Percentiles rank a stretch among this genome's conserved stretches.
phyloP scores from a whole-genome alignment of 2,888 invertebrate genomes.

The Meloe dianella region DNA sequence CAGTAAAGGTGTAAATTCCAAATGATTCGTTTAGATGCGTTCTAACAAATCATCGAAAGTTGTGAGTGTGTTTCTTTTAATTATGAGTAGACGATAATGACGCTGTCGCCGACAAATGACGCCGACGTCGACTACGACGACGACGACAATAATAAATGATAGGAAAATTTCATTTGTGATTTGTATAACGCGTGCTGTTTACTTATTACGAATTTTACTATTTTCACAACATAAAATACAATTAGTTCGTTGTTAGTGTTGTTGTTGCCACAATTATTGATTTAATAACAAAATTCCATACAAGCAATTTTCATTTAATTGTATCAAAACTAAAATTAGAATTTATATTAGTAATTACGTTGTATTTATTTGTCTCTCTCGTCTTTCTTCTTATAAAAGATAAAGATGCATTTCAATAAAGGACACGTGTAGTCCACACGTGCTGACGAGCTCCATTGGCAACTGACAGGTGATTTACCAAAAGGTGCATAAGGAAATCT shows the following conservation, averaged over 20 bases:
- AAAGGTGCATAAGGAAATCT: background rate
- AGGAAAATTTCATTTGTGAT: constrained; percentile 1
- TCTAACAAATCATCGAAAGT: background rate
- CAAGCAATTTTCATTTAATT: background rate
- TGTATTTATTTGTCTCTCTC: background rate
- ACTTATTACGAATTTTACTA: background rate
- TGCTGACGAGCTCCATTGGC: background rate
- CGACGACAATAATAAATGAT: background rate
- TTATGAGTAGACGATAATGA: constrained; percentile 2
- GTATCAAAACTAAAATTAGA: background rate
- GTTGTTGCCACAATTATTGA: background rate
- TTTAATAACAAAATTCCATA: background rate
- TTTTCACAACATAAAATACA: background rate
- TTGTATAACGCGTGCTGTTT: background rate
- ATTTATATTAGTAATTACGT: background rate
- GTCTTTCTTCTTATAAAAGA: background rate
- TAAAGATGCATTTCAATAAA: background rate
- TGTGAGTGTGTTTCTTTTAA: background rate
- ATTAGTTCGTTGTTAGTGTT: background rate
- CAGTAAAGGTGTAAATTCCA: background rate
- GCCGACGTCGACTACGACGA: background rate
- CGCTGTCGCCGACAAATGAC: constrained; percentile 9
- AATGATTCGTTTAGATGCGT: background rate
- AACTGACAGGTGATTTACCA: background rate
- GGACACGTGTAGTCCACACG: background rate